Percentiles rank a stretch among this genome's conserved stretches.
phyloP scores from a whole-genome alignment of 2,113 vertebrate genomes.

The Syngnathus typhle region DNA sequence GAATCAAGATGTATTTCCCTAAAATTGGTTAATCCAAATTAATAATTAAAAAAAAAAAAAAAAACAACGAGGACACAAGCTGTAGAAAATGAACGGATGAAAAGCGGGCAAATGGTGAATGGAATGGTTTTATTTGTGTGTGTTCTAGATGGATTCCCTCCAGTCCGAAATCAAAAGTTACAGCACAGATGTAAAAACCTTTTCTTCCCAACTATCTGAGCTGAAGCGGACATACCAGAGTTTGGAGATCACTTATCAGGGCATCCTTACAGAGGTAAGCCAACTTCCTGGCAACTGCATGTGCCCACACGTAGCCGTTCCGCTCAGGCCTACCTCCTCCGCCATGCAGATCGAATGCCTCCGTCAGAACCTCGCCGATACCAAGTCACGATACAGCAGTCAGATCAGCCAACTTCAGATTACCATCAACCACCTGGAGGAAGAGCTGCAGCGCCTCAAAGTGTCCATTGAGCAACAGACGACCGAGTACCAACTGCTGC shows the following conservation, averaged over 20 bases:
- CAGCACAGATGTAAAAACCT: slow-evolving; percentile 47
- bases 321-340: neutral
- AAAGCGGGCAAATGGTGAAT: neutral
- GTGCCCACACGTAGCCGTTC: too few relatives aligned
- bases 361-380: slow-evolving; percentile 41
- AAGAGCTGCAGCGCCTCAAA: slow-evolving; percentile 48
- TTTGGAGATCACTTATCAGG: slow-evolving; percentile 67
- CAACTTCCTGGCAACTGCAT: neutral
- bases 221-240: slow-evolving; percentile 67
- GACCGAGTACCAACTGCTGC: slow-evolving; percentile 48
- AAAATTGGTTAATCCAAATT: too few relatives aligned
- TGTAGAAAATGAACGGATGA: neutral
- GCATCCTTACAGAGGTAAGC: slow-evolving; percentile 60
- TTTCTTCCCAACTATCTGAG: slow-evolving; percentile 45
- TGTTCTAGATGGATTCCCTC: slow-evolving; percentile 57
- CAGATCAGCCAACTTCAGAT: slow-evolving; percentile 54
- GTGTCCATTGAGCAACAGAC: slow-evolving; percentile 37
- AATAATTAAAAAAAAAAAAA: too few relatives aligned
- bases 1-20: neutral
- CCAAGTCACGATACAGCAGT: slow-evolving; percentile 1
- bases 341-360: slow-evolving; percentile 45
- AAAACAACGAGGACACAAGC: too few relatives aligned
- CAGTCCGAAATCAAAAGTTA: slow-evolving; percentile 46
- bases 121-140: neutral
- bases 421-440: slow-evolving; percentile 43